Evolutionary conservation across 2,113 vertebrate species (phyloP).

Genomic region (Peromyscus polionotus): DNA sequence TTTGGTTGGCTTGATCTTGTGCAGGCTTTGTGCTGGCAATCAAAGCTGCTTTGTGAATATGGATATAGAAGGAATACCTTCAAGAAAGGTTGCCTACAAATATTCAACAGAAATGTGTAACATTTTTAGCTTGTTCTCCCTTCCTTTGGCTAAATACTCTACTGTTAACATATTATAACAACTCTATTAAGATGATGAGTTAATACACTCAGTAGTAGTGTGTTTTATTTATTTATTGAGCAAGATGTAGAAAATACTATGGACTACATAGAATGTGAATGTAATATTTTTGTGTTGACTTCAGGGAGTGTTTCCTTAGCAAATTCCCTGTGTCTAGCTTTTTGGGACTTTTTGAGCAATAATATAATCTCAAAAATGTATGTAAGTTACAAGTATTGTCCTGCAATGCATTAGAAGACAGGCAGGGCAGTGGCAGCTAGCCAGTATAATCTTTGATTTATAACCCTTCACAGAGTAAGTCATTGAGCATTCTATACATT

Average conservation of each 20-base stretch:
- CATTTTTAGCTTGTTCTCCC: slow-evolving; percentile 35
- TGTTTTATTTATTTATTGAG: slow-evolving; percentile 4
- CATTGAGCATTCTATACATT: slow-evolving; percentile 39
- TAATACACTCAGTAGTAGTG: neutral
- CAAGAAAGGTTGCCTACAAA: slow-evolving; percentile 7
- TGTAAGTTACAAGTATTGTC: neutral
- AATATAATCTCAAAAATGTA: slow-evolving; percentile 50
- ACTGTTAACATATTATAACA: neutral
- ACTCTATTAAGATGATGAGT: neutral
- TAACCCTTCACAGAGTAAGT: slow-evolving; percentile 48
- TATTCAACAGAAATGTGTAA: neutral
- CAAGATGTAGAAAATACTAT: slow-evolving; percentile 22
- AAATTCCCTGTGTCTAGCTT: slow-evolving; percentile 14
- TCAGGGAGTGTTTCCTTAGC: neutral
- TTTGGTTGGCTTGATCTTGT: neutral
- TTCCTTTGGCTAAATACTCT: slow-evolving; percentile 37
- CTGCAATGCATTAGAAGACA: slow-evolving; percentile 36
- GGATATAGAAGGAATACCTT: neutral
- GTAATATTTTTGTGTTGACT: slow-evolving; percentile 54
- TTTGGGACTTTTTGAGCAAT: neutral
- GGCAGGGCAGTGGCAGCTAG: neutral
- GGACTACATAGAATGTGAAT: slow-evolving; percentile 30
- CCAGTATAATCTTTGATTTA: slow-evolving; percentile 49
- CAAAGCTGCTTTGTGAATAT: neutral
- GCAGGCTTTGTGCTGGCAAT: neutral